These are phyloP conservation scores for Parazoanthus darwini DNA, from an alignment of 92 coral and sea anemone genomes.

Conservation along the genomic window DNA sequence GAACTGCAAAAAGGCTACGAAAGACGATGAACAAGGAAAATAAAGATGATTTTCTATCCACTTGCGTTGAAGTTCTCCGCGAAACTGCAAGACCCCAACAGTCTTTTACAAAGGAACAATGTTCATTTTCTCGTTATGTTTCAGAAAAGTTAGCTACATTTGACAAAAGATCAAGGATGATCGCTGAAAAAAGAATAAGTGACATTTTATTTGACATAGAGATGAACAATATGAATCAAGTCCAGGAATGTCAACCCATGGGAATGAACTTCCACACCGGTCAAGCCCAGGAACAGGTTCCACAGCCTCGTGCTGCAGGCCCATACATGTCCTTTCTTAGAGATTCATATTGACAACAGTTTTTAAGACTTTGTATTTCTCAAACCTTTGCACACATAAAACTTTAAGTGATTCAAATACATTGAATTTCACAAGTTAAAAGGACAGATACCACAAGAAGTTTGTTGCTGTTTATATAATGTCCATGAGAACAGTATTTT, in stretches of 20 bases:
- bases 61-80: slow-evolving; percentile 44
- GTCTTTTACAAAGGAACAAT: slow-evolving; percentile 40
- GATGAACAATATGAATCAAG: slow-evolving; percentile 42
- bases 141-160: background rate
- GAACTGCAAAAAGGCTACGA: slow-evolving; percentile 34
- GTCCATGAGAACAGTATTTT: slow-evolving; percentile 11
- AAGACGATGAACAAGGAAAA: slow-evolving; percentile 37
- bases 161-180: slow-evolving; percentile 30
- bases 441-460: slow-evolving; percentile 14
- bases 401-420: slow-evolving; percentile 13
- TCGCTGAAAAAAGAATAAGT: slow-evolving; percentile 32
- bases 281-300: slow-evolving; percentile 11
- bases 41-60: slow-evolving; percentile 43
- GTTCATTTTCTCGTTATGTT: slow-evolving; percentile 40
- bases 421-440: slow-evolving; percentile 1
- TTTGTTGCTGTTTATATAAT: slow-evolving; percentile 1
- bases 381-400: slow-evolving; percentile 8
- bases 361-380: slow-evolving; percentile 11
- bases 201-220: slow-evolving; percentile 29
- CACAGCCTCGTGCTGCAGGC: slow-evolving; percentile 38
- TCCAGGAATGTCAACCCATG: slow-evolving; percentile 32
- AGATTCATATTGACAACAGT: slow-evolving; percentile 44
- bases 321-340: slow-evolving; percentile 48
- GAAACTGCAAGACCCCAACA: slow-evolving; percentile 49
- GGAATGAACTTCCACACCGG: slow-evolving; percentile 28